Conservation (phyloP, 1,140 invertebrate genomes). For the Trichomalopsis sarcophagae region DNA sequence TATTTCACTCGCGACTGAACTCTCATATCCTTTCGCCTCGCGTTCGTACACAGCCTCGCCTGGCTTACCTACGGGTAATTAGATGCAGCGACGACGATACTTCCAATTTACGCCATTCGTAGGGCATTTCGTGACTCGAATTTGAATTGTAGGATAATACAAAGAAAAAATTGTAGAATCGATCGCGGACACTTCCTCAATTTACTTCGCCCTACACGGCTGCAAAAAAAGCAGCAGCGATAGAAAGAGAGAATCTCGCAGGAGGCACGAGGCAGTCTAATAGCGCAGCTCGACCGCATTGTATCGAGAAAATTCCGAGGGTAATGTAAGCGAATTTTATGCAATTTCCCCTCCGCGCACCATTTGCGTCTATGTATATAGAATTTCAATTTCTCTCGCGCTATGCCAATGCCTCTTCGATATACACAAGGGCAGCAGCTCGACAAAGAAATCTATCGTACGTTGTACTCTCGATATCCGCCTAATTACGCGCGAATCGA, state of each 20-base stretch:
- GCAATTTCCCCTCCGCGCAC: background rate
- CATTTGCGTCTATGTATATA: background rate
- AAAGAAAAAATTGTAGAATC: background rate
- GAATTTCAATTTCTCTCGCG: constrained; percentile 15
- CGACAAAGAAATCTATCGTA: background rate
- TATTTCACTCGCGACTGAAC: no score
- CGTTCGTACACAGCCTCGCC: no score
- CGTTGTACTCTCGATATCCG: background rate
- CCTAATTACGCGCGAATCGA: background rate
- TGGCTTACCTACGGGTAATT: no score
- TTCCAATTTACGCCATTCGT: no score
- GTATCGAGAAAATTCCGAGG: background rate
- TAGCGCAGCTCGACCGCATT: background rate
- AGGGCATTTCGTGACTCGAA: no score
- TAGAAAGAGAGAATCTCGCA: background rate
- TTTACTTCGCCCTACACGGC: background rate
- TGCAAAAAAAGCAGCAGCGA: background rate
- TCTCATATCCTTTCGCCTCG: no score
- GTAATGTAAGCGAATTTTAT: background rate
- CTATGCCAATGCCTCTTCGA: constrained; percentile 14
- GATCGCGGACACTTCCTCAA: constrained; percentile 17
- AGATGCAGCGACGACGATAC: no score
- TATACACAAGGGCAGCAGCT: background rate
- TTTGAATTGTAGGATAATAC: no score
- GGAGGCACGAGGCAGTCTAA: background rate